Base-by-base conservation (phyloP, 2,113 vertebrate species). In the Orthonyx spaldingii region DNA sequence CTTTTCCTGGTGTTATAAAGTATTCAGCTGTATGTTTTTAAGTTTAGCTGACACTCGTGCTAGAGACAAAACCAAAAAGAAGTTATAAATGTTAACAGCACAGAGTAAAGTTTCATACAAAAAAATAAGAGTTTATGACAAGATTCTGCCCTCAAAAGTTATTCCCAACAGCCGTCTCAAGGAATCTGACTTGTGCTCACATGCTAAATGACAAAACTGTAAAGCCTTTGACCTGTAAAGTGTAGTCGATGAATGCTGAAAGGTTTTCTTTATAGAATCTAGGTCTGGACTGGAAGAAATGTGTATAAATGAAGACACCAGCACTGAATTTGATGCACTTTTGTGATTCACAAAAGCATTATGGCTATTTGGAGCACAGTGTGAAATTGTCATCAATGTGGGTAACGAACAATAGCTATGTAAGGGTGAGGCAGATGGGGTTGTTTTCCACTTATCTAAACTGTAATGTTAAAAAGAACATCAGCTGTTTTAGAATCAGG, bases 401-500 rank as follows among this genome's bases (percentile, higher is more conserved):
- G 59, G 87, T 77, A 83, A 92, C 1, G 1, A 86, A 94, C 75
- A 94, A 91, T 89, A 61, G 27, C 61, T 97, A 77, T 4, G 72
- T 92, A 89, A 93, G 83, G 26, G 44, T 87, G 82, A 95, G 90
- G 92, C 95, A 96, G 93, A 97, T 96, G 97, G 96, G 60, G 70
- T 69, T 96, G 84, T 93, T 97, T 97, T 97, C 78, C 84, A 32
- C 84, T 95, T 86, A 90, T 60, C 86, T 72, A 95, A 92, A 87
- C 92, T 74, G 47, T 94, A 93, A 89, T 60, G 57, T 96, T 97
- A 92, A 91, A 95, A 95, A 93, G 85, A 95, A 94, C 52, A 85
- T 94, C 82, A 89, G 39, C 72, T 96, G 96, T 96, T 97, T 97
- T 93, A 88, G 88, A 89, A 94, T 94, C 82, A 88, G 66, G 85